These are phyloP conservation scores for Zapus hudsonius DNA, from an alignment of 2,113 vertebrate species.

Conservation along the genomic window DNA sequence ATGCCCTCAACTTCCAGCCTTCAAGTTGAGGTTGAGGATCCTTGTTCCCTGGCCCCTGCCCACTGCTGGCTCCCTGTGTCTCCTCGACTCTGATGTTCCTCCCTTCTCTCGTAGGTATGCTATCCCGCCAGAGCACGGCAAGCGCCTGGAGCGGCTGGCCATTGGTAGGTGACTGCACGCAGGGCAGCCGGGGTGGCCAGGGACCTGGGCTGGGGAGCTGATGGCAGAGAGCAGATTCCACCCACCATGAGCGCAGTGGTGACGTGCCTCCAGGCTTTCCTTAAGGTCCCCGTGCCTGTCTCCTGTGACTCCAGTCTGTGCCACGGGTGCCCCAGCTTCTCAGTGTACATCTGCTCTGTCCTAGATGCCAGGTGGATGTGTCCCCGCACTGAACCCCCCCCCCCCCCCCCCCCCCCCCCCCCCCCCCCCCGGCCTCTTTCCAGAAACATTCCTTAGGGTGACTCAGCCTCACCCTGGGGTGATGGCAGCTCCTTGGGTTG, in stretches of 20 bases:
- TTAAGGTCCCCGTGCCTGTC: not conserved
- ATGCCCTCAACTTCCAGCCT: not conserved
- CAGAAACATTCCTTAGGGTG: too few species aligned
- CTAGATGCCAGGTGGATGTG: too few species aligned
- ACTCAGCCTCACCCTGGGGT: not conserved
- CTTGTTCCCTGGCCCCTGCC: accelerated
- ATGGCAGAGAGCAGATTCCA: not conserved
- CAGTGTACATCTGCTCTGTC: too few species aligned
- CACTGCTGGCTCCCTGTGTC: too few species aligned
- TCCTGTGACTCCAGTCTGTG: too few species aligned
- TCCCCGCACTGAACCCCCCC: not conserved
- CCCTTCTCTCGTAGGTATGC: slow-evolving; percentile 89
- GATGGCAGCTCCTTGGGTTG: not conserved
- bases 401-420: too few species aligned
- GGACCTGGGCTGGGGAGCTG: not conserved
- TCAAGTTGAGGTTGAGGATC: not conserved
- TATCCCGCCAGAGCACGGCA: slow-evolving; percentile 96
- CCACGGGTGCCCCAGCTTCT: too few species aligned
- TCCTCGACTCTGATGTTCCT: not conserved
- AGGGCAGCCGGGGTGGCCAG: accelerated
- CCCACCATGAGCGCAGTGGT: not conserved
- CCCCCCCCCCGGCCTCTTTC: too few species aligned
- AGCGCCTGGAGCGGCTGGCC: slow-evolving; percentile 95
- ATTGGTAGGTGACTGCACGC: slow-evolving; percentile 88
- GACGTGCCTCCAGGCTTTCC: too few species aligned